These are phyloP conservation scores for Parapristionchus giblindavisi DNA, from an alignment of 2,888 invertebrate species.

Conservation along the genomic window DNA sequence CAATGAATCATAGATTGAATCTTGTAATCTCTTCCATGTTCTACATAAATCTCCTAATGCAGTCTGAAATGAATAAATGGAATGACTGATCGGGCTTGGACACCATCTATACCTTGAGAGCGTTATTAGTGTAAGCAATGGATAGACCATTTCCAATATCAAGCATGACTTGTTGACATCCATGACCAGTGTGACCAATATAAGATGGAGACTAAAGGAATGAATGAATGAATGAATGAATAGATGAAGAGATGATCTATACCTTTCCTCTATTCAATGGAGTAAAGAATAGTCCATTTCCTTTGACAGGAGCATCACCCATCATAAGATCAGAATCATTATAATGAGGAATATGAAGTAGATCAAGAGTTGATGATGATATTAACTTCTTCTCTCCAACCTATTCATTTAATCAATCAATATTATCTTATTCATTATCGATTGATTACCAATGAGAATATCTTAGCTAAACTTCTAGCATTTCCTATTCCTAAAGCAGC, in stretches of 20 bases:
- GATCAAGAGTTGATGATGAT: slow-evolving; percentile 46
- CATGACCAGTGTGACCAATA: slow-evolving; percentile 59
- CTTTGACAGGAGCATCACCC: slow-evolving; percentile 50
- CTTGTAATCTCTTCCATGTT: slow-evolving; percentile 28
- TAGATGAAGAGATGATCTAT: not conserved
- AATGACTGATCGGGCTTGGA: not conserved
- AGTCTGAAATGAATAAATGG: not conserved
- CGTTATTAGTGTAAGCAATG: slow-evolving; percentile 55
- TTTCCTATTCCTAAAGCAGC: slow-evolving; percentile 67
- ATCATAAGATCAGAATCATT: slow-evolving; percentile 53
- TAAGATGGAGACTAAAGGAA: slow-evolving; percentile 44
- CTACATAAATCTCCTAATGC: slow-evolving; percentile 36
- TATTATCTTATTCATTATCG: not conserved
- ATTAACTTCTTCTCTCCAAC: slow-evolving; percentile 50
- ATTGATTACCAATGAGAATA: slow-evolving; percentile 57
- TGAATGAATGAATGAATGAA: not conserved
- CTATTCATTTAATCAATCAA: slow-evolving; percentile 40
- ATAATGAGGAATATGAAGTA: slow-evolving; percentile 46
- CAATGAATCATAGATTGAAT: slow-evolving; percentile 15
- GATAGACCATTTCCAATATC: slow-evolving; percentile 50
- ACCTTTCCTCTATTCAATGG: slow-evolving; percentile 29
- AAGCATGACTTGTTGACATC: slow-evolving; percentile 54
- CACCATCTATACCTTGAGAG: slow-evolving; percentile 42
- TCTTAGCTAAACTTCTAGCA: slow-evolving; percentile 61
- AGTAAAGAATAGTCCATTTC: slow-evolving; percentile 56